Percentiles rank a stretch among this genome's conserved stretches.
phyloP scores from a whole-genome alignment of 2,888 invertebrate species.

The Caenorhabditis angaria region DNA sequence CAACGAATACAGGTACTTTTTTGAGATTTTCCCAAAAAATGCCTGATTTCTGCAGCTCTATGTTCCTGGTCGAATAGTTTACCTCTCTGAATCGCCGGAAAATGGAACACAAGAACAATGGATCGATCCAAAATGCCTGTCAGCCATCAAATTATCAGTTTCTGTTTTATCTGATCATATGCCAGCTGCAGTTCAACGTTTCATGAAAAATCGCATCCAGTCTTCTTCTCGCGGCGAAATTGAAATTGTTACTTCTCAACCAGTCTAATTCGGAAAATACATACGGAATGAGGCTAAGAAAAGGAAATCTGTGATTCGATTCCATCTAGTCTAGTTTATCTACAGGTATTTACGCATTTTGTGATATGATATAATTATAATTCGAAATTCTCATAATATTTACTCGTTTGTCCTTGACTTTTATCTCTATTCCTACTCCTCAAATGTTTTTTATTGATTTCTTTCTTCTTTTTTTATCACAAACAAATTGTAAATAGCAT shows the following conservation, averaged over 20 bases:
- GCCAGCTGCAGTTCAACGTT: constrained; percentile 74
- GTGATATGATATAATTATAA: too few species aligned
- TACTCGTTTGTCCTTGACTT: constrained; percentile 1
- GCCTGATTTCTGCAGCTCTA: constrained; percentile 76
- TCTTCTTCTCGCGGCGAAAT: not conserved
- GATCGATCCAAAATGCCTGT: constrained; percentile 57
- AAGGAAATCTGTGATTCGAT: too few species aligned
- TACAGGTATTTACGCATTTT: too few species aligned
- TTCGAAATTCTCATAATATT: too few species aligned
- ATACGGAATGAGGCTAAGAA: too few species aligned
- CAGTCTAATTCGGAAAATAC: constrained; percentile 17
- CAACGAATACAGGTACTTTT: not conserved
- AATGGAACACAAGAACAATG: constrained; percentile 34
- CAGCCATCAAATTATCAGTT: constrained; percentile 83
- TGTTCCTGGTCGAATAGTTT: constrained; percentile 84
- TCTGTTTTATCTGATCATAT: constrained; percentile 87
- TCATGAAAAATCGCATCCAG: constrained; percentile 9
- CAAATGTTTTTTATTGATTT: not conserved
- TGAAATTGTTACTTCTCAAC: constrained; percentile 19
- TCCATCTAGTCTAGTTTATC: too few species aligned
- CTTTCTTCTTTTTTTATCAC: not conserved
- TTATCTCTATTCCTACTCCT: not conserved
- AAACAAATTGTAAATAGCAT: not conserved
- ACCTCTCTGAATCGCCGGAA: constrained; percentile 77
- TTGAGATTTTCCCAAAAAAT: too few species aligned